Percentiles rank a stretch among this genome's conserved stretches.
These are phyloP conservation scores for Muscicapa striata DNA, from an alignment of 2,797 vertebrate species.

Conservation along the genomic window DNA sequence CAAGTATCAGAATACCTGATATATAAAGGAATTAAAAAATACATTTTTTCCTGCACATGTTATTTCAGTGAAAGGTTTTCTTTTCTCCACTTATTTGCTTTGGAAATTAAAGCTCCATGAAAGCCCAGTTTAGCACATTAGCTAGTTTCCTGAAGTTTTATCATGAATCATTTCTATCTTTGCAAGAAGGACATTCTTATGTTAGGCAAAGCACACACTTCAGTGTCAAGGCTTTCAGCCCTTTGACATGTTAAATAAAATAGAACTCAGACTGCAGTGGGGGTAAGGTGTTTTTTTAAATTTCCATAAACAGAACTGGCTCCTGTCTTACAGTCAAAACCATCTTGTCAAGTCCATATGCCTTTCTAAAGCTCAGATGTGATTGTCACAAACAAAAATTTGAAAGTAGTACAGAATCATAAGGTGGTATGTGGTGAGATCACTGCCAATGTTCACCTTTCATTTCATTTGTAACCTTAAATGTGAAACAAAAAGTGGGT, in stretches of 20 bases:
- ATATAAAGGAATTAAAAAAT: background rate
- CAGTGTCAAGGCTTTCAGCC: conserved; percentile 1
- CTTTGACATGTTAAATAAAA: conserved; percentile 23
- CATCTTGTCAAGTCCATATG: background rate
- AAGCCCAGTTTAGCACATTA: background rate
- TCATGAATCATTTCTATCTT: background rate
- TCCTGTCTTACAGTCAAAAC: background rate
- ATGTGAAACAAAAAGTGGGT: background rate
- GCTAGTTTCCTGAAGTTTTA: background rate
- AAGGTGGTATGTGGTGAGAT: background rate
- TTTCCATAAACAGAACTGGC: background rate
- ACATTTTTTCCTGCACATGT: background rate
- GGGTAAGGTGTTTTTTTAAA: background rate
- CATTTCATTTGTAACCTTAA: background rate
- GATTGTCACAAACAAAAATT: background rate
- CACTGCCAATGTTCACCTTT: background rate
- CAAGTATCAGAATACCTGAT: background rate
- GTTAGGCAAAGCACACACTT: background rate
- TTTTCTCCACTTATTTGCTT: background rate
- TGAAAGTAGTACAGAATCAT: background rate
- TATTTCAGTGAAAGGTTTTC: background rate
- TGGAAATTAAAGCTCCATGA: background rate
- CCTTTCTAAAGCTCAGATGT: background rate
- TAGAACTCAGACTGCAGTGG: background rate
- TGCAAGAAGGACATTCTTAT: background rate